phyloP scores from a whole-genome alignment of 2,797 vertebrate species.

The Micropoecilia bifurca region DNA sequence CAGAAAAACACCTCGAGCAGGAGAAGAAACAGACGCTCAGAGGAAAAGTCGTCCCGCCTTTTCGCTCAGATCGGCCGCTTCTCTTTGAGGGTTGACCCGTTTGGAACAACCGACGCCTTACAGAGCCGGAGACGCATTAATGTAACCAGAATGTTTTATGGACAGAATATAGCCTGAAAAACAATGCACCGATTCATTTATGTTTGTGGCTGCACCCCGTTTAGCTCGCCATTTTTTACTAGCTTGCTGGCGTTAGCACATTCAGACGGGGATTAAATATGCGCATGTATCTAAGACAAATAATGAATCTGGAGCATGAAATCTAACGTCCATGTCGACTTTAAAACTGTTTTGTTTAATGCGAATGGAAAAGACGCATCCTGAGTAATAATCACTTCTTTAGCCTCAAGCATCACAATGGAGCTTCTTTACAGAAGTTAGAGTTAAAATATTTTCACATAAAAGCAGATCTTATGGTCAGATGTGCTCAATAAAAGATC shows the following conservation, averaged over 20 bases:
- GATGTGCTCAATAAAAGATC: background rate
- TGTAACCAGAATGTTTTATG: background rate
- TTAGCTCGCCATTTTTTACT: background rate
- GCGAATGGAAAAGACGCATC: background rate
- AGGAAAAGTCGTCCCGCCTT: conserved; percentile 19
- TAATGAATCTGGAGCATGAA: background rate
- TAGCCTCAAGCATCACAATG: background rate
- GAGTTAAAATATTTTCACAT: background rate
- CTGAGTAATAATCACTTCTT: background rate
- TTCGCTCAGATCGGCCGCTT: background rate
- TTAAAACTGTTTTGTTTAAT: background rate
- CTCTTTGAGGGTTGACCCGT: conserved; percentile 54
- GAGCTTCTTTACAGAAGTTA: background rate
- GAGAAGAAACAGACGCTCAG: conserved; percentile 23
- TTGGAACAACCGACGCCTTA: background rate
- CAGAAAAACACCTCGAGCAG: conserved; percentile 54
- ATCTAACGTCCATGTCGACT: background rate
- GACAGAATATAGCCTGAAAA: background rate
- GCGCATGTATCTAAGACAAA: background rate
- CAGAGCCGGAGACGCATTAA: background rate
- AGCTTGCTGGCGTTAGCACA: background rate
- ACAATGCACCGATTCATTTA: background rate
- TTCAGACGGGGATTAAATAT: background rate
- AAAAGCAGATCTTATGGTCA: background rate
- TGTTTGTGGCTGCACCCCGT: background rate